Evolutionary conservation across 1,140 invertebrate genomes (phyloP), one percentile per base, ranked within the genome.

Genomic region (Drosophila nebulosa): DNA sequence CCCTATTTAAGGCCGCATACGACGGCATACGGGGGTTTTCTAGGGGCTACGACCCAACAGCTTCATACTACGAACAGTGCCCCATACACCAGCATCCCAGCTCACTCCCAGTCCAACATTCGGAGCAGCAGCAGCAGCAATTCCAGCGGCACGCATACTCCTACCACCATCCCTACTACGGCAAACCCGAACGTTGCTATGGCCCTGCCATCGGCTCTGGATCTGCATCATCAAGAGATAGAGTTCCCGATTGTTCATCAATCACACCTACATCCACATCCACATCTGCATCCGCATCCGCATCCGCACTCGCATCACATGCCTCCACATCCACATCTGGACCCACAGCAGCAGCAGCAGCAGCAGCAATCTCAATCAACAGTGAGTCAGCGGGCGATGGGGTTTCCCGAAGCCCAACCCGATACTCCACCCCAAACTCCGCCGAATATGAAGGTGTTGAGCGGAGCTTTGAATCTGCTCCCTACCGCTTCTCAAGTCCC

Each of bases 391-490:
- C 91, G 69, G 69, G 94, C 94, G 79, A 94, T 94, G 93, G 95
- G 95, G 90, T 96, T 96, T 93, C 96, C 95, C 86, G 96, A 96
- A 90, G 96, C 96, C 91, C 96, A 96, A 93, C 97, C 96, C 72
- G 97, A 91, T 91, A 98, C 97, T 68, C 97, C 97, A 74, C 97
- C 97, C 24, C 97, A 97, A 92, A 98, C 97, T 72, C 97, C 97
- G 64, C 97, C 97, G 90, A 97, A 96, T 92, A 96, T 97, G 95
- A 97, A 97, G 91, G 93, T 96, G 89, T 94, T 95, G 78, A 96
- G 94, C 89, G 95, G 95, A 84, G 94, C 93, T 89, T 94, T 92
- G 91, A 93, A 92, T 76, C 90, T 95, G 78, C 92, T 90, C 70
- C 85, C 94, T 89, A 93, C 93, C 92, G 92, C 92, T 90, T 85